A percentile compares a stretch with the other conserved stretches of the same genome.
Conservation (phyloP, 2,113 vertebrate species). For the Megaleporinus macrocephalus region DNA sequence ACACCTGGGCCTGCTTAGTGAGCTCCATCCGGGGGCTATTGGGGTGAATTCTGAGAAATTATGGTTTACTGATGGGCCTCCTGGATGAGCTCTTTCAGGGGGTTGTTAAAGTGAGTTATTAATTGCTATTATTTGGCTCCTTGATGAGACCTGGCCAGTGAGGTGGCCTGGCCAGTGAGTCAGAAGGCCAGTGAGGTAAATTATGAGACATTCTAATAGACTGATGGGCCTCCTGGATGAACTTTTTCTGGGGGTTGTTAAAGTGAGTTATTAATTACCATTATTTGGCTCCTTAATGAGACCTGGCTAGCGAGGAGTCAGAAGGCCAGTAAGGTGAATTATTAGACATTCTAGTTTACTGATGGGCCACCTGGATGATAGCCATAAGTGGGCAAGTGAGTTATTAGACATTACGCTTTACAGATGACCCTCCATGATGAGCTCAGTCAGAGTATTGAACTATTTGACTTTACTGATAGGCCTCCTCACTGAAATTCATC, state of each 20-base stretch:
- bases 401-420: background rate
- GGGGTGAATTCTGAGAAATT: background rate
- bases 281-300: conserved; percentile 27
- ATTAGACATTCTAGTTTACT: background rate
- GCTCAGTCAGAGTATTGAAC: background rate
- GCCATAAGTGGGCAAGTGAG: background rate
- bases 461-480: background rate
- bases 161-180: too few species aligned
- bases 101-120: background rate
- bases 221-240: background rate
- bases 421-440: background rate
- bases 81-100: background rate
- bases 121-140: background rate
- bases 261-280: background rate
- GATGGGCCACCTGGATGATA: background rate
- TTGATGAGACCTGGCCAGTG: conserved; percentile 43
- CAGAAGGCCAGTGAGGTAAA: conserved; percentile 61
- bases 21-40: background rate
- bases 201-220: background rate
- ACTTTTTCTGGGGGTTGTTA: background rate
- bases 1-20: background rate
- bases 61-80: conserved; percentile 2
- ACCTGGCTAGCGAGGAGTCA: too few species aligned
- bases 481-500: background rate
- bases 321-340: conserved; percentile 59